Evolutionary conservation across 1,140 invertebrate species (phyloP), one percentile per base, ranked within the genome.

Genomic region (Neodiprion pinetum): DNA sequence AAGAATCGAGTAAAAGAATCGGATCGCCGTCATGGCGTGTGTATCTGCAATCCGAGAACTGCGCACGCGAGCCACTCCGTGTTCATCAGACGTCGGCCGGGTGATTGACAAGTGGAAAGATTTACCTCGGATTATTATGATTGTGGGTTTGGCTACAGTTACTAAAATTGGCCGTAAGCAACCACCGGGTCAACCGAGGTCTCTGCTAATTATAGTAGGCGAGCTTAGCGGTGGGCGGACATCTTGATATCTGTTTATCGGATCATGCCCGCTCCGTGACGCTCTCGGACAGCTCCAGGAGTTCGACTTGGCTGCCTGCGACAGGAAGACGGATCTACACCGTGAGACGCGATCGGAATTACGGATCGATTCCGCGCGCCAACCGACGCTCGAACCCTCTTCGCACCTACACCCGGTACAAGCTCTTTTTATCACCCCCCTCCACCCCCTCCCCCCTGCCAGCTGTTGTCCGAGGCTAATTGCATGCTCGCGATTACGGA

Each of bases 21-120:
- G n/a, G 53, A 17, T 11, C 4, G 53, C 53, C 9, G n/a, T 61
- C 53, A 17, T 61, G 53, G 53, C 53, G 53, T 61, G 53, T 61
- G n/a, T 17, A 12, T 17, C 53, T 17, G n/a, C 53, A 17, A 61
- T 61, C 53, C 53, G 9, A 17, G 53, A 17, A 61, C 53, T 61
- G 28, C 53, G 53, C 53, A 61, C 53, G 53, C 53, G 53, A 61
- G 9, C 53, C 53, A 61, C 53, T 61, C 53, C 53, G 53, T 61
- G 53, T 17, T 61, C 53, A 17, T 61, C 53, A 61, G 53, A 61
- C 83, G 86, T 87, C 86, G 86, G 86, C 84, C 84, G 80, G 79
- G 83, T 88, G 86, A 88, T 88, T 88, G 86, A 88, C 86, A 88
- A 88, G 85, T 84, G 84, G 85, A 87, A 86, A 88, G 86, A 88